Percentiles rank a stretch among this genome's conserved stretches.
Conservation (phyloP, 2,113 vertebrate genomes). For the Glaucomys volans region DNA sequence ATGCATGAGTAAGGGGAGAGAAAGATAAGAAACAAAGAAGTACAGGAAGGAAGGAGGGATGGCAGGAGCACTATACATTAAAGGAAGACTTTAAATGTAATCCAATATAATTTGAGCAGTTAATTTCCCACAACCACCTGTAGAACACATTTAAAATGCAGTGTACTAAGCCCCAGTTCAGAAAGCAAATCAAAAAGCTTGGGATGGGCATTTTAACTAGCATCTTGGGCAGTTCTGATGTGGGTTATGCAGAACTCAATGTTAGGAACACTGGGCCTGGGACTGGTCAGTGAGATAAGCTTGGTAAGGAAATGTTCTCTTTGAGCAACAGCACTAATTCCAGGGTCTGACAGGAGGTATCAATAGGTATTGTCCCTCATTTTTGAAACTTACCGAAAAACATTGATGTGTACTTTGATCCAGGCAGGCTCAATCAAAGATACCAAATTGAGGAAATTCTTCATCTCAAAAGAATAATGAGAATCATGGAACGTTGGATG, state of each 20-base stretch:
- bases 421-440: not conserved
- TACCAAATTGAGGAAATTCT: not conserved
- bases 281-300: not conserved
- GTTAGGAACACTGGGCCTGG: not conserved
- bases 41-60: too few species aligned
- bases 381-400: not conserved
- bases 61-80: not conserved
- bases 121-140: not conserved
- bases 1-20: not conserved
- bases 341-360: not conserved
- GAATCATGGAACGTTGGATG: not conserved
- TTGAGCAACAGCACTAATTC: not conserved
- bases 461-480: not conserved
- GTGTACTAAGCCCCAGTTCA: not conserved
- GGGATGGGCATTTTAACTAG: not conserved
- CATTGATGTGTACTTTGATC: accelerated
- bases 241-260: not conserved
- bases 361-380: not conserved
- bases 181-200: not conserved
- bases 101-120: not conserved
- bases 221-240: not conserved
- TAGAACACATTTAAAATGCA: not conserved
- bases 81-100: not conserved
- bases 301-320: not conserved
- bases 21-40: not conserved